Evolutionary conservation across 2,113 vertebrate genomes (phyloP), one percentile per base, ranked within the genome.

Genomic region (Brienomyrus brachyistius): DNA sequence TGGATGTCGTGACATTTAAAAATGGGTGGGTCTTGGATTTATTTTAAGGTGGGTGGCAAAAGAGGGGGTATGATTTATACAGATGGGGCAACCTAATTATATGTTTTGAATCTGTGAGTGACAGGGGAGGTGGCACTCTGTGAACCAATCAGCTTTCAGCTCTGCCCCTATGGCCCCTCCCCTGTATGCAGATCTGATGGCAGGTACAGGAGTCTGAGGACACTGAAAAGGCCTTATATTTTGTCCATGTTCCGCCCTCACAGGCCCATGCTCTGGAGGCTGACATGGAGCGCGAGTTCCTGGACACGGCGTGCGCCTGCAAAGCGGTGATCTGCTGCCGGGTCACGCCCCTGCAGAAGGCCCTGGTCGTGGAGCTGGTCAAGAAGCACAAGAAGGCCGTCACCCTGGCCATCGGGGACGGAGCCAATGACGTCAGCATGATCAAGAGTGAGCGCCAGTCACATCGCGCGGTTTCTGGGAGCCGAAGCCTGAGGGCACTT

Each of bases 401-500:
- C 91, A 99, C 98, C 0, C 91, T 99, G 90, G 98, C 98, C 86
- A 97, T 99, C 0, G 98, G 98, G 56, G 98, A 99, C 0, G 98
- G 98, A 0, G 98, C 98, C 91, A 99, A 99, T 0, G 98, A 99
- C 0, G 96, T 99, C 93, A 98, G 98, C 97, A 99, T 99, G 98
- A 99, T 99, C 93, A 99, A 98, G 92, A 98, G 98, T 99, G 94
- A 96, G 98, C 91, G 56, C 13, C 80, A 54, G 19, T 43, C 31
- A 5, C 70, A 7, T 77, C 13, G 13, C 35, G 2, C 13, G 21
- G 27, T 40, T 77, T 11, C 62, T 13, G 62, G 62, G 62, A 11
- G 62, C n/a, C 74, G 74, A 19, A 43, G 19, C 15, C 35, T 80
- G 5, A 43, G 4, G 35, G 35, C 74, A 19, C 11, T 35, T 80